Conservation (phyloP, 1,140 invertebrate genomes). For the Cryptotermes secundus region DNA sequence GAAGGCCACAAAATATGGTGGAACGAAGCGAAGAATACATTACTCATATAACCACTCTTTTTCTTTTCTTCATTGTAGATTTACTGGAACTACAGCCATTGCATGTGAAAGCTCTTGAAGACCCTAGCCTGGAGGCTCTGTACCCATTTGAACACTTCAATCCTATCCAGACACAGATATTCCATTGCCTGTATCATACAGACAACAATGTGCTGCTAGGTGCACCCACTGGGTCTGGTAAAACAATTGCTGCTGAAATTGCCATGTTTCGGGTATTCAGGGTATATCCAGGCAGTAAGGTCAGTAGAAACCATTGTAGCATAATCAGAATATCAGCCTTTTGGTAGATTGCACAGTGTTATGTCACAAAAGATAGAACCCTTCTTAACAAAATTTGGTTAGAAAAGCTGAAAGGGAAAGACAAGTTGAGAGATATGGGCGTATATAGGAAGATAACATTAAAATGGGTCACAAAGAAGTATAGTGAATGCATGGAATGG, state of each 20-base stretch:
- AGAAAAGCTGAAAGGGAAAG: too few relatives aligned
- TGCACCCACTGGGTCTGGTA: slow-evolving; percentile 97
- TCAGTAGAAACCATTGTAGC: slow-evolving; percentile 44
- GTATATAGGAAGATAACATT: too few relatives aligned
- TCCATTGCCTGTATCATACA: slow-evolving; percentile 94
- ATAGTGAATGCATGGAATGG: too few relatives aligned
- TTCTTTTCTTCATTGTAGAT: slow-evolving; percentile 56
- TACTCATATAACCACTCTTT: too few relatives aligned
- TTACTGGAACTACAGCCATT: slow-evolving; percentile 89
- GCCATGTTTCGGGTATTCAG: slow-evolving; percentile 95
- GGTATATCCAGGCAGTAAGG: slow-evolving; percentile 79
- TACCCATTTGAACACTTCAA: slow-evolving; percentile 97
- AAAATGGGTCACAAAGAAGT: too few relatives aligned
- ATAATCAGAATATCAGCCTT: too few relatives aligned
- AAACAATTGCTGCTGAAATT: slow-evolving; percentile 97
- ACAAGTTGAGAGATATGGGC: too few relatives aligned
- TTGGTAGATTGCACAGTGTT: too few relatives aligned
- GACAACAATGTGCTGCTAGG: slow-evolving; percentile 94
- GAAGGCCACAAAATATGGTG: too few relatives aligned
- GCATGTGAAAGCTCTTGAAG: slow-evolving; percentile 78
- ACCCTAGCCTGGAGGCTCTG: slow-evolving; percentile 73
- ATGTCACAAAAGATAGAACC: too few relatives aligned
- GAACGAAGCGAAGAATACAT: too few relatives aligned
- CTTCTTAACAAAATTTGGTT: too few relatives aligned
- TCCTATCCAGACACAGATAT: slow-evolving; percentile 98